Base-by-base conservation (phyloP, 2,797 vertebrate species). In the Myotis daubentonii region DNA sequence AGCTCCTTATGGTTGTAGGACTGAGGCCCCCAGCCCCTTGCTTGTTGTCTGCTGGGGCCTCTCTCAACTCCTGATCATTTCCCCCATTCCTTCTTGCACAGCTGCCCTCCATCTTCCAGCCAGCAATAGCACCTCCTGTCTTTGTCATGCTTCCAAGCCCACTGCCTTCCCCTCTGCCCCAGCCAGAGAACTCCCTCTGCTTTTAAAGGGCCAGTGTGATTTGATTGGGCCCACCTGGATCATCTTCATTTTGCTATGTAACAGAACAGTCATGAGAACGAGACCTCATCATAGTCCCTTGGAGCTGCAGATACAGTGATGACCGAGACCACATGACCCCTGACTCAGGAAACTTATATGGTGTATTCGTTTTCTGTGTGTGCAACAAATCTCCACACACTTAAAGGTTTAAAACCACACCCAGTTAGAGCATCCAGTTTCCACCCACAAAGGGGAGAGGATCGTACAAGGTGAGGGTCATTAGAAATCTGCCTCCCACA, bases 111-210 rank as follows among this genome's bases (percentile, higher is more conserved):
- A 25, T n/a, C 55, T 51, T 47, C 33, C 68, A 65, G 15, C 33
- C 33, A 79, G 33, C 15, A n/a, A 49, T 12, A 41, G 6, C 3
- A 68, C 12, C 10, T 3, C 6, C 3, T n/a, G 0, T 5, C 17
- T 28, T 82, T 33, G 49, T 49, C 13, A 28, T 10, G 19, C 49
- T 41, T 57, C 41, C 11, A 49, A 30, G 41, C 7, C 2, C 22
- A 44, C 36, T 33, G 41, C 20, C 36, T 74, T 55, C 28, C 16
- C 41, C 17, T 44, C 74, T 41, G 19, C 72, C 65, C 68, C 53
- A 66, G 12, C 16, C 25, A 47, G 76, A 66, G 41, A 55, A 79
- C 19, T 74, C 33, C 6, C 30, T 86, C 44, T 23, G 28, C 47
- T 89, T 81, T 71, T 47, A n/a, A 41, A 87, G 36, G 36, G 19